These are phyloP conservation scores for Cacatua alba DNA, from an alignment of 2,113 vertebrate genomes.

Conservation along the genomic window DNA sequence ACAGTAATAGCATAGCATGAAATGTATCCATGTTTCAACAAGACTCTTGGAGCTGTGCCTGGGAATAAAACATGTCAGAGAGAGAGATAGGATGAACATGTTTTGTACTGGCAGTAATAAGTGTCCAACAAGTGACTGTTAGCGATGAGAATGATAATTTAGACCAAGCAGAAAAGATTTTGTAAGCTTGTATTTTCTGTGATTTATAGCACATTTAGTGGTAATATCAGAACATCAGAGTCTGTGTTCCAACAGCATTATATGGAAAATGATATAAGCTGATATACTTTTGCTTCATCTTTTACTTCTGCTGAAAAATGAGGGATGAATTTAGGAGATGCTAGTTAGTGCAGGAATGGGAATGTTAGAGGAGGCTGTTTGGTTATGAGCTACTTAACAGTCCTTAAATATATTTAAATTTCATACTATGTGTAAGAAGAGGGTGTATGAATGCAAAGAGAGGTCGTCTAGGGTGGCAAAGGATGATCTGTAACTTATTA, in stretches of 20 bases:
- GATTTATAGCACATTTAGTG: background rate
- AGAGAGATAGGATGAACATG: background rate
- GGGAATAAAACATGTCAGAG: background rate
- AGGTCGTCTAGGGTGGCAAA: background rate
- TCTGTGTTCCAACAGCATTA: background rate
- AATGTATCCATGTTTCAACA: slow-evolving; percentile 32
- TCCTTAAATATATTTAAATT: background rate
- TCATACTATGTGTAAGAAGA: background rate
- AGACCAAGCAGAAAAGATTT: background rate
- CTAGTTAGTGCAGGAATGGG: background rate
- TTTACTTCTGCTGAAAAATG: background rate
- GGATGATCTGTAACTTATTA: background rate
- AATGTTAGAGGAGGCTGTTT: background rate
- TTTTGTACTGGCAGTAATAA: background rate
- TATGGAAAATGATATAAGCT: background rate
- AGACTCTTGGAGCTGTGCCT: slow-evolving; percentile 32
- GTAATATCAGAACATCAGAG: background rate
- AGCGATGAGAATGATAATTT: background rate
- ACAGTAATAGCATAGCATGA: slow-evolving; percentile 15
- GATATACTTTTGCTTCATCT: background rate
- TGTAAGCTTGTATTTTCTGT: background rate
- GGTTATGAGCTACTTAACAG: background rate
- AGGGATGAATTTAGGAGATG: background rate
- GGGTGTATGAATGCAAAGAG: background rate
- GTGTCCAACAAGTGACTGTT: background rate